phyloP scores from a whole-genome alignment of 2,113 vertebrate species.

The Callipepla squamata region DNA sequence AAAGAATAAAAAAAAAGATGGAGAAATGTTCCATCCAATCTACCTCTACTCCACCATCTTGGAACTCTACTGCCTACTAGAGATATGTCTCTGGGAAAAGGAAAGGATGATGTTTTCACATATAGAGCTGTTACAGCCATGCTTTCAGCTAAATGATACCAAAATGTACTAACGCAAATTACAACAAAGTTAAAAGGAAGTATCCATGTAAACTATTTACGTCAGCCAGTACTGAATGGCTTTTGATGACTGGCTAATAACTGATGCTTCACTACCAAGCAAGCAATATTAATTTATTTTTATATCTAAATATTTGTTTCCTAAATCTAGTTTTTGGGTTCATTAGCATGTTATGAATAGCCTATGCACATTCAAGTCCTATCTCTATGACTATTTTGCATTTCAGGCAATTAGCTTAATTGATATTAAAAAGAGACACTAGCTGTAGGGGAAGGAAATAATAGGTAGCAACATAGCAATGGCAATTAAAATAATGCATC shows the following conservation, averaged over 20 bases:
- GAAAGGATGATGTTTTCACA: background rate
- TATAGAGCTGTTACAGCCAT: background rate
- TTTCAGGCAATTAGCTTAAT: constrained; percentile 1
- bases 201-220: background rate
- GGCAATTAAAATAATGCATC: background rate
- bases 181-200: background rate
- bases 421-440: background rate
- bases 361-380: background rate
- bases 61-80: background rate
- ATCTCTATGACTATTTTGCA: background rate
- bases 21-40: background rate
- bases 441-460: background rate
- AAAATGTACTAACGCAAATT: background rate
- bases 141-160: background rate
- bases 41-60: rapidly evolving
- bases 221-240: background rate
- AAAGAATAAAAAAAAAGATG: background rate
- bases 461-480: background rate
- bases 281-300: background rate
- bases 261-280: background rate
- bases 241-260: background rate
- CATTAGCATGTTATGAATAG: background rate
- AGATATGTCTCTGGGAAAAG: background rate
- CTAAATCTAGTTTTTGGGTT: background rate
- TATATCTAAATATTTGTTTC: background rate